Percentiles rank a stretch among this genome's conserved stretches.
Evolutionary conservation across 2,113 vertebrate species (phyloP).

Genomic region (Poecile atricapillus): DNA sequence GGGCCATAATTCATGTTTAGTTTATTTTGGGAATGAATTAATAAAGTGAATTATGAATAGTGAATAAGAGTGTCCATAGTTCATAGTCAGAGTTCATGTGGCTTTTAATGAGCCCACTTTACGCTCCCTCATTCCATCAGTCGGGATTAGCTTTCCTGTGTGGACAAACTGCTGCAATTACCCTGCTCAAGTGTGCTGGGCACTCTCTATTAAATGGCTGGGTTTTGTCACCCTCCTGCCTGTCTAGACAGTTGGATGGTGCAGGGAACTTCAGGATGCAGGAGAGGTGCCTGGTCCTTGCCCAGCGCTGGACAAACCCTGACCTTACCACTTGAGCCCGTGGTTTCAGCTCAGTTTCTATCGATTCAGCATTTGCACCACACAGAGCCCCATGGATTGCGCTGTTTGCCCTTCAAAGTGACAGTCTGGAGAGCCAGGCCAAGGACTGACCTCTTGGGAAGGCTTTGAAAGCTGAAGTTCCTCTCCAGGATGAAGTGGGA

Average conservation of each 20-base stretch:
- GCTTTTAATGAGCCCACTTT: conserved; percentile 36
- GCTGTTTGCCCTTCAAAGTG: not conserved
- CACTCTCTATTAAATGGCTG: not conserved
- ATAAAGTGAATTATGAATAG: conserved; percentile 37
- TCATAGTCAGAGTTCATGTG: conserved; percentile 4
- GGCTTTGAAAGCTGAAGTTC: conserved; percentile 36
- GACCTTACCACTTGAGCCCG: accelerated
- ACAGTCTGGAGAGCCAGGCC: not conserved
- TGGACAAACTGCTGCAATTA: not conserved
- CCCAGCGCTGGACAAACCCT: not conserved
- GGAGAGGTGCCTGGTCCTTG: not conserved
- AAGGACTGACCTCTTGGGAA: conserved; percentile 37
- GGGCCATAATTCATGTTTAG: conserved; percentile 19
- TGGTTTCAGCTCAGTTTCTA: not conserved
- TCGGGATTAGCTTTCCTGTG: not conserved
- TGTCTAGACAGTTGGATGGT: not conserved
- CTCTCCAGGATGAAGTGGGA: conserved; percentile 54
- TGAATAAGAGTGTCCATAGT: not conserved
- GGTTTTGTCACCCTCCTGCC: not conserved
- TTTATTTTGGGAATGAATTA: conserved; percentile 41
- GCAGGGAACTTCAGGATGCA: not conserved
- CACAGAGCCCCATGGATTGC: not conserved
- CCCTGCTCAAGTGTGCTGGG: not conserved
- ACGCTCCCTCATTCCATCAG: not conserved
- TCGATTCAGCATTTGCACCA: accelerated